These are phyloP conservation scores for Euura saliciscinereae DNA, from an alignment of 1,140 invertebrate genomes.

Conservation along the genomic window DNA sequence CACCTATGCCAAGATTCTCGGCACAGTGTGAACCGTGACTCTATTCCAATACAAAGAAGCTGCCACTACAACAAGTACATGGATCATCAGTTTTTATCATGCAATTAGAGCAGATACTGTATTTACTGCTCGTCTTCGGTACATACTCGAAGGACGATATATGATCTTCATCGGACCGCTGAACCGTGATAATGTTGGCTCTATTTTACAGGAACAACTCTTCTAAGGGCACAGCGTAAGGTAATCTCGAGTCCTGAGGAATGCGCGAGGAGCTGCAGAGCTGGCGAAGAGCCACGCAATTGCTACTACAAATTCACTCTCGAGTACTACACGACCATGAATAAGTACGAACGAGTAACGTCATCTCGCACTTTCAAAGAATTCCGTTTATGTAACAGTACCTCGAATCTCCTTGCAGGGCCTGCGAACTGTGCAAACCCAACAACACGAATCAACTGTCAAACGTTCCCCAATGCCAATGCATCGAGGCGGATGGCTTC, in stretches of 20 bases:
- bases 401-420: conserved; percentile 20
- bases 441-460: conserved; percentile 27
- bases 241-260: conserved; percentile 25
- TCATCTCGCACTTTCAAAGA: background rate
- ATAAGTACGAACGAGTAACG: conserved; percentile 26
- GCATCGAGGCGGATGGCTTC: conserved; percentile 65
- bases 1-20: no score
- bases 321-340: conserved; percentile 59
- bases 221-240: no score
- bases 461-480: conserved; percentile 61
- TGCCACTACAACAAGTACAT: no score
- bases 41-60: no score
- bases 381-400: background rate
- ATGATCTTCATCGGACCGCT: no score
- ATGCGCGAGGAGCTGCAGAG: conserved; percentile 47
- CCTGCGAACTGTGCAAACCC: conserved; percentile 37
- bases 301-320: conserved; percentile 60
- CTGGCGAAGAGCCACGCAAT: conserved; percentile 27
- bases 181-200: no score
- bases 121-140: no score
- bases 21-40: no score
- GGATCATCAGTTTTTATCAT: no score
- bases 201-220: no score
- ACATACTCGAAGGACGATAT: no score
- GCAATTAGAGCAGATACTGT: no score